Conservation (phyloP, 53 echinoderm and acorn worm species). For the Zoroaster sp. region DNA sequence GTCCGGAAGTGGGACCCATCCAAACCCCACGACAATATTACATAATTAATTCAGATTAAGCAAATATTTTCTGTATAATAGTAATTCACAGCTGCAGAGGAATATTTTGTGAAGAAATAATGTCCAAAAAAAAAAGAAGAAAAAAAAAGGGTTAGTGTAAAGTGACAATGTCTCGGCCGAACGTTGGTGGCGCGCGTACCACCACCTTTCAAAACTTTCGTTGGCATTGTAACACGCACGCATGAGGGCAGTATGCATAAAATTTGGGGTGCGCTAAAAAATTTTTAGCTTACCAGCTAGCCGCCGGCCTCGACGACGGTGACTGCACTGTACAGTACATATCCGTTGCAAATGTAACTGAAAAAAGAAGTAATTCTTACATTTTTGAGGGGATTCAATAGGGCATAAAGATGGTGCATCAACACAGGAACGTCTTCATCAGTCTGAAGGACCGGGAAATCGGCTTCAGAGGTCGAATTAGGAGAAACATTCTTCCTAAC, state of each 20-base stretch:
- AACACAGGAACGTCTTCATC: conserved; percentile 36
- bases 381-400: neutral
- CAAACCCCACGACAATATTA: too few species aligned
- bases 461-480: neutral
- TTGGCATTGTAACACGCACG: neutral
- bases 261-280: neutral
- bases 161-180: too few species aligned
- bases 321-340: neutral
- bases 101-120: too few species aligned
- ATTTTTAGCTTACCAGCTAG: neutral
- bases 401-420: conserved; percentile 29
- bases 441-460: conserved; percentile 42
- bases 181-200: too few species aligned
- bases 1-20: too few species aligned
- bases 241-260: conserved; percentile 17
- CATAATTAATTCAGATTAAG: too few species aligned
- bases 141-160: too few species aligned
- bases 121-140: too few species aligned
- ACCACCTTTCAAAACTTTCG: too few species aligned
- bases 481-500: conserved; percentile 16
- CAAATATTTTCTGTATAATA: too few species aligned
- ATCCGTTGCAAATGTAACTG: neutral
- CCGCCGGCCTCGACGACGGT: too few species aligned
- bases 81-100: too few species aligned
- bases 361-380: neutral